Evolutionary conservation across 2,113 vertebrate genomes (phyloP).

Genomic region (Corvus hawaiiensis): DNA sequence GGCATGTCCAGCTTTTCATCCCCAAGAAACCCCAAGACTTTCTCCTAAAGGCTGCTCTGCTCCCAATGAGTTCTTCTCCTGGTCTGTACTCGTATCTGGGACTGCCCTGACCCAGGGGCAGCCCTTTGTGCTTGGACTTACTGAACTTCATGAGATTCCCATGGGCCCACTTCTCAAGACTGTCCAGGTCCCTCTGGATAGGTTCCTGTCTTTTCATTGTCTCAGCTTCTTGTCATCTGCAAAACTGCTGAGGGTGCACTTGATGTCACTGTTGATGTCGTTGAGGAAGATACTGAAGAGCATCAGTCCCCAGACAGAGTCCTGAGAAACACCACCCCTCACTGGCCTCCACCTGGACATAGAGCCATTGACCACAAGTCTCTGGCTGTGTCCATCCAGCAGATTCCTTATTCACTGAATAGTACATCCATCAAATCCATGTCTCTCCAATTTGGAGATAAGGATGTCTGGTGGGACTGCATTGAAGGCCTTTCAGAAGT

Average conservation of each 20-base stretch:
- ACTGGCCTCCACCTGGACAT: not conserved
- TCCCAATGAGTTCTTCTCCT: not conserved
- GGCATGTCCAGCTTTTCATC: not conserved
- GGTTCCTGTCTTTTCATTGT: not conserved
- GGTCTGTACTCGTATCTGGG: not conserved
- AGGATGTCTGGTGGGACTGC: not conserved
- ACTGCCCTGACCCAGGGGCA: not conserved
- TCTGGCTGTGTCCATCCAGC: not conserved
- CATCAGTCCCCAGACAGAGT: not conserved
- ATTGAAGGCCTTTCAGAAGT: not conserved
- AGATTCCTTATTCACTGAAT: not conserved
- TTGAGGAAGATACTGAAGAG: not conserved
- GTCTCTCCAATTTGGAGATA: not conserved
- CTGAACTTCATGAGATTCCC: not conserved
- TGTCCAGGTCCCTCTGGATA: not conserved
- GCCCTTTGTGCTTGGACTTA: not conserved
- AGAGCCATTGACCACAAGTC: not conserved
- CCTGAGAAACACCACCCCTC: not conserved
- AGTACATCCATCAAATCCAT: not conserved
- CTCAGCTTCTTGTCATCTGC: not conserved
- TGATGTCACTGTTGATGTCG: not conserved
- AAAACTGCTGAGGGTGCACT: not conserved
- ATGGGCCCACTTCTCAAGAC: not conserved
- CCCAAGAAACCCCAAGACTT: not conserved
- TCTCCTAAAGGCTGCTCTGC: not conserved